Percentiles rank a stretch among this genome's conserved stretches.
Conservation (phyloP, 1,140 invertebrate species). For the Lycorma delicatula region DNA sequence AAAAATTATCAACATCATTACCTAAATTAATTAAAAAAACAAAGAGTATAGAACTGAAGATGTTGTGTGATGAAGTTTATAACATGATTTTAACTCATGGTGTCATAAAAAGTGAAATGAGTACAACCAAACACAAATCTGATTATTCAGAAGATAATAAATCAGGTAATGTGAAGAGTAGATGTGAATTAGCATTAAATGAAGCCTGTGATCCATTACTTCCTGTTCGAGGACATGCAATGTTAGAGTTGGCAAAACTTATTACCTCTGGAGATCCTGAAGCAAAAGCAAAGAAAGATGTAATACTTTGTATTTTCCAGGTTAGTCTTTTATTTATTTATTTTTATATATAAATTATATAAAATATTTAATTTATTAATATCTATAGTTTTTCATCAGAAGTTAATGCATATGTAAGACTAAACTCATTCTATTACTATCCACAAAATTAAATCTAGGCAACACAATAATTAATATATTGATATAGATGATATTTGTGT, state of each 20-base stretch:
- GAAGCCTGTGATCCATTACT: slow-evolving; percentile 63
- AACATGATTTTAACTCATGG: slow-evolving; percentile 42
- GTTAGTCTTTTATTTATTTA: slow-evolving; percentile 24
- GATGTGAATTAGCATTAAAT: slow-evolving; percentile 52
- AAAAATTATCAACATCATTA: slow-evolving; percentile 41
- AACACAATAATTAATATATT: too few relatives aligned
- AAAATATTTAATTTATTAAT: not conserved
- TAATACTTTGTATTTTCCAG: slow-evolving; percentile 58
- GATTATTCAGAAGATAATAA: slow-evolving; percentile 29
- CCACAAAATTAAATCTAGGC: not conserved
- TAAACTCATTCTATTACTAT: too few relatives aligned
- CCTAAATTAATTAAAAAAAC: slow-evolving; percentile 29
- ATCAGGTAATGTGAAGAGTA: slow-evolving; percentile 17
- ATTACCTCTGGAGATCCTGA: slow-evolving; percentile 55
- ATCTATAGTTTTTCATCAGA: too few relatives aligned
- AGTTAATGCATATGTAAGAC: too few relatives aligned
- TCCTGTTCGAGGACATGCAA: slow-evolving; percentile 70
- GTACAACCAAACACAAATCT: slow-evolving; percentile 27
- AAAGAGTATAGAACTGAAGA: slow-evolving; percentile 26
- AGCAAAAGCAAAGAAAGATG: slow-evolving; percentile 52
- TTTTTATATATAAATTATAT: not conserved
- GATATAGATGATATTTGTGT: too few relatives aligned
- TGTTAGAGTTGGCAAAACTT: slow-evolving; percentile 62
- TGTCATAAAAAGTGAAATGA: slow-evolving; percentile 22
- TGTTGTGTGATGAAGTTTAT: slow-evolving; percentile 38